Percentiles rank a stretch among this genome's conserved stretches.
phyloP scores from a whole-genome alignment of 2,113 vertebrate species.

The Benthochromis sp. region DNA sequence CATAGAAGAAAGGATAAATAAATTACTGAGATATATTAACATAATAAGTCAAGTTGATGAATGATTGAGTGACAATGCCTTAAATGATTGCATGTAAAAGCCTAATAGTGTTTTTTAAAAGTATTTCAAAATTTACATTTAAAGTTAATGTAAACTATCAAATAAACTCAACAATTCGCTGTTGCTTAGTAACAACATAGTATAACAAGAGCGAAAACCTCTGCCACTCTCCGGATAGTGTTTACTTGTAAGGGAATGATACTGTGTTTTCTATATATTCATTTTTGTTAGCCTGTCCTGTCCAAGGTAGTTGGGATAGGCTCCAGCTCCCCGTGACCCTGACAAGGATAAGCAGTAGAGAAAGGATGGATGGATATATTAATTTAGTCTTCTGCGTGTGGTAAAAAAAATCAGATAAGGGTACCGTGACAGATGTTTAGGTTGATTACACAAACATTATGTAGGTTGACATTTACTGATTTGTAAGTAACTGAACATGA shows the following conservation, averaged over 20 bases:
- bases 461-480: background rate
- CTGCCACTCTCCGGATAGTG: background rate
- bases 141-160: background rate
- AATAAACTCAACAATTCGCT: background rate
- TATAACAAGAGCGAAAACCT: background rate
- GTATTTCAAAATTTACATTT: background rate
- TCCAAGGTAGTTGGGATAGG: background rate
- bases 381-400: background rate
- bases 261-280: background rate
- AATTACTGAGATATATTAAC: conserved; percentile 3
- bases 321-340: background rate
- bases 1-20: conserved; percentile 20
- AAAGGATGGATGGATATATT: background rate
- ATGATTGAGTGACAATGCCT: background rate
- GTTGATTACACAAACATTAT: background rate
- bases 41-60: conserved; percentile 42
- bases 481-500: background rate
- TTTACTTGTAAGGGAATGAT: background rate
- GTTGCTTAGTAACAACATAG: background rate
- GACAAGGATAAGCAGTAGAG: background rate
- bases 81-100: background rate
- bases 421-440: background rate
- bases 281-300: background rate
- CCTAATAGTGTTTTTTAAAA: background rate
- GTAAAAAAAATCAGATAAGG: background rate